Evolutionary conservation across 2,113 vertebrate species (phyloP).

Genomic region (Pteropus alecto): DNA sequence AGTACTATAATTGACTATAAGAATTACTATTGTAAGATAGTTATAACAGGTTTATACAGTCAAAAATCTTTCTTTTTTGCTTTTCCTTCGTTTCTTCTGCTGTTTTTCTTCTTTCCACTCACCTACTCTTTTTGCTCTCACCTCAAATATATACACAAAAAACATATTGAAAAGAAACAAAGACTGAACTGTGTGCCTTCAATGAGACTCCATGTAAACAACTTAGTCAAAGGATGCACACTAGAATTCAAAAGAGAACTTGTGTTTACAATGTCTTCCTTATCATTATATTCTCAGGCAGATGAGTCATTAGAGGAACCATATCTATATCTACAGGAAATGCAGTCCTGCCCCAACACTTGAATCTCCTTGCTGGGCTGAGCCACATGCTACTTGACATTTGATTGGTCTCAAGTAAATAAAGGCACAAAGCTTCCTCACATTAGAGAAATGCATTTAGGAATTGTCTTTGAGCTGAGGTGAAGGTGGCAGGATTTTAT

Average conservation of each 20-base stretch:
- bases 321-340: constrained; percentile 25
- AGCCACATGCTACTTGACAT: not conserved
- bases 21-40: not conserved
- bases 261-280: not conserved
- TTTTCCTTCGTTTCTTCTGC: not conserved
- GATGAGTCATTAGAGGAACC: not conserved
- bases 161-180: not conserved
- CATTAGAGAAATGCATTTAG: constrained; percentile 3
- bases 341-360: not conserved
- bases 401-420: constrained; percentile 21
- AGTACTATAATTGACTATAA: not conserved
- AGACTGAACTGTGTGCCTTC: not conserved
- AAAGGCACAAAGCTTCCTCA: not conserved
- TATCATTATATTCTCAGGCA: not conserved
- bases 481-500: constrained; percentile 41
- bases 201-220: not conserved
- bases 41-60: not conserved
- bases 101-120: not conserved
- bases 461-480: constrained; percentile 36
- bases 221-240: not conserved
- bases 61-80: not conserved
- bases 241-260: not conserved
- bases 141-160: not conserved
- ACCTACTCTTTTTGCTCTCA: not conserved
- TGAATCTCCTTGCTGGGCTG: not conserved